Percentiles rank a stretch among this genome's conserved stretches.
phyloP scores from a whole-genome alignment of 2,113 vertebrate species.

The Petrocephalus microphthalmus region DNA sequence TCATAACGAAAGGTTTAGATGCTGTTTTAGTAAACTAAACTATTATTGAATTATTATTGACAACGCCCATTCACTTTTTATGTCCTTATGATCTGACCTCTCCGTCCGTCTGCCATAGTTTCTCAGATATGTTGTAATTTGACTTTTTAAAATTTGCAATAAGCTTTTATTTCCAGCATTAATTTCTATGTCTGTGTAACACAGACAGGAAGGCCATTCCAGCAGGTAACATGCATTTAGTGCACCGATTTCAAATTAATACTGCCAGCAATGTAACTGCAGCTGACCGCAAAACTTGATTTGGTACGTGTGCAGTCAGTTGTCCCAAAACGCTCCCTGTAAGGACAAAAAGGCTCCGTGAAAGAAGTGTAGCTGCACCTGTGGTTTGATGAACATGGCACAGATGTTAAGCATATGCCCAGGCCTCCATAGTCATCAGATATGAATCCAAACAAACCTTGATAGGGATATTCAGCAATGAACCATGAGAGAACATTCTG shows the following conservation, averaged over 20 bases:
- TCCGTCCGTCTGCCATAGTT: background rate
- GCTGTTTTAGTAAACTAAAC: slow-evolving; percentile 72
- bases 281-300: background rate
- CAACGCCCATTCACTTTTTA: slow-evolving; percentile 74
- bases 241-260: background rate
- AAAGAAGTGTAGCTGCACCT: background rate
- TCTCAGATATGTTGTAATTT: background rate
- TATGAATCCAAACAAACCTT: background rate
- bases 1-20: slow-evolving; percentile 76
- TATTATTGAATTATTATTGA: too few relatives aligned
- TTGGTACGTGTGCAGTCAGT: background rate
- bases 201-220: slow-evolving; percentile 16
- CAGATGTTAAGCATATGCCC: background rate
- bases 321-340: background rate
- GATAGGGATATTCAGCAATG: background rate
- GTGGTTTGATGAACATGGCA: background rate
- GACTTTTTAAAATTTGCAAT: background rate
- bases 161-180: background rate
- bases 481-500: background rate
- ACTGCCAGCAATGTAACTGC: background rate
- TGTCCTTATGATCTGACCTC: slow-evolving; percentile 51
- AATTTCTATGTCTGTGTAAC: background rate
- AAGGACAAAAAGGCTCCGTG: background rate
- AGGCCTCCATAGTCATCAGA: background rate
- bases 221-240: background rate